These are phyloP conservation scores for Gallinago stenura DNA, from an alignment of 2,797 vertebrate species.

Conservation along the genomic window DNA sequence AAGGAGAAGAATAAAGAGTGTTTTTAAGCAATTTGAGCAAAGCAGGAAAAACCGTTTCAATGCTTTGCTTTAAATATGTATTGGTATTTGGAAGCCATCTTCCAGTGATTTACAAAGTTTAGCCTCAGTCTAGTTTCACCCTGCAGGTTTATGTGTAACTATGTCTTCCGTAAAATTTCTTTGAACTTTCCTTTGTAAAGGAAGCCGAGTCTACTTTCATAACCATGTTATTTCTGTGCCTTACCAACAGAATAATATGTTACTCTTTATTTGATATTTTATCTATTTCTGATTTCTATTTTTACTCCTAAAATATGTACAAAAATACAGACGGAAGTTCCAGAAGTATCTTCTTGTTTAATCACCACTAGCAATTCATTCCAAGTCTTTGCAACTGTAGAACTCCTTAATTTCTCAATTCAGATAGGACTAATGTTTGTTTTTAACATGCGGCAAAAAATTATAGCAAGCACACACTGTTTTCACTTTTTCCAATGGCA, in stretches of 20 bases:
- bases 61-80: not conserved
- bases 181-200: not conserved
- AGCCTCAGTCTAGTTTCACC: not conserved
- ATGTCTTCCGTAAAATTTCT: fast-evolving
- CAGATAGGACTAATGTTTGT: not conserved
- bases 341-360: not conserved
- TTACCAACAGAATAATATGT: not conserved
- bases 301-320: not conserved
- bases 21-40: not conserved
- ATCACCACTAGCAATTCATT: not conserved
- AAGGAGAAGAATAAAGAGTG: not conserved
- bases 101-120: not conserved
- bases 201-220: not conserved
- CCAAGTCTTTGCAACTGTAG: not conserved
- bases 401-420: not conserved
- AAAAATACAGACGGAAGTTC: not conserved
- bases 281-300: not conserved
- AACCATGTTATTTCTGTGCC: not conserved
- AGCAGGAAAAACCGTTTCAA: not conserved
- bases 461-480: not conserved
- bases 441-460: not conserved
- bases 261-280: not conserved
- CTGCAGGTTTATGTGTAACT: not conserved
- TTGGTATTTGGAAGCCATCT: not conserved
- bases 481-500: not conserved